Evolutionary conservation across 2,113 vertebrate species (phyloP).

Genomic region (Rhynchopsitta pachyrhyncha): DNA sequence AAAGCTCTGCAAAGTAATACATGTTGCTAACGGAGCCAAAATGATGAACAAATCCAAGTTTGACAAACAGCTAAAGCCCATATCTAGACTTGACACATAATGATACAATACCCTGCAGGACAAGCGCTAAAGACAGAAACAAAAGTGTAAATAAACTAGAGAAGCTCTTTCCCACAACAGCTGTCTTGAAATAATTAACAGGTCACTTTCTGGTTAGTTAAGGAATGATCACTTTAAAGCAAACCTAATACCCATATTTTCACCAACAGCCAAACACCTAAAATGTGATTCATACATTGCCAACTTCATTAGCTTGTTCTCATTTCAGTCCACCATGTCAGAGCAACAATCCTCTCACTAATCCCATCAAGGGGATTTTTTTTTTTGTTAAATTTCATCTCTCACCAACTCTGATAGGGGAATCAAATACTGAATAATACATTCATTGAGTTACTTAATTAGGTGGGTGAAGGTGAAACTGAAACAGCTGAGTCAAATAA

Average conservation of each 20-base stretch:
- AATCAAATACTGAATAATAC: constrained; percentile 70
- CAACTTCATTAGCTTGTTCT: neutral
- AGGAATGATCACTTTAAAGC: neutral
- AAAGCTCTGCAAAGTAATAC: neutral
- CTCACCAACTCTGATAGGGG: constrained; percentile 27
- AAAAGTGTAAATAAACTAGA: neutral
- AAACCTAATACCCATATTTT: neutral
- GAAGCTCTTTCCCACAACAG: neutral
- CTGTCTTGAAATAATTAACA: neutral
- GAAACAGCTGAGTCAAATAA: constrained; percentile 75
- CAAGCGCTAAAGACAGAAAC: neutral
- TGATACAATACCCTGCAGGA: neutral
- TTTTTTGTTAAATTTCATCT: neutral
- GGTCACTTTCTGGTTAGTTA: neutral
- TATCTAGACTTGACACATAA: neutral
- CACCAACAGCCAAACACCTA: neutral
- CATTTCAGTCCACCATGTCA: neutral
- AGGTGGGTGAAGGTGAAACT: constrained; percentile 75
- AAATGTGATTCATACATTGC: neutral
- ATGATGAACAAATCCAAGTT: neutral
- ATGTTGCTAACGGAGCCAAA: neutral
- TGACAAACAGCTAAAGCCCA: neutral
- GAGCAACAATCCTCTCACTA: neutral
- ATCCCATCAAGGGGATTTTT: constrained; percentile 4
- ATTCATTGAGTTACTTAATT: constrained; percentile 78